phyloP scores from a whole-genome alignment of 2,888 invertebrate species.

The Lordiphosa fenestrarum region DNA sequence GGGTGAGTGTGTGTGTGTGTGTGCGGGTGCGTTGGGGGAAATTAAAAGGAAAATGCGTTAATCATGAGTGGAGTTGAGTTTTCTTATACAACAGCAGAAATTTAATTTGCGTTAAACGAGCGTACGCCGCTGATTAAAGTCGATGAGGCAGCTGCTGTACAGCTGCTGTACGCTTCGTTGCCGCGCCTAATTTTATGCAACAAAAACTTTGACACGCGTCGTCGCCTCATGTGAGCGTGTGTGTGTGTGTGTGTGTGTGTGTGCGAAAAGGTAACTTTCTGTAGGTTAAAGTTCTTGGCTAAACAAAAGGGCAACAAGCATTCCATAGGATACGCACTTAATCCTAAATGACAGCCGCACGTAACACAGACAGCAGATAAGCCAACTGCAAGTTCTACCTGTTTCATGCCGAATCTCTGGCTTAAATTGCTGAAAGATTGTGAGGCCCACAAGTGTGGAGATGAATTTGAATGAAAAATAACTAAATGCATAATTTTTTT shows the following conservation, averaged over 20 bases:
- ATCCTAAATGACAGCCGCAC: slow-evolving; percentile 66
- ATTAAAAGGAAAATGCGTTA: slow-evolving; percentile 72
- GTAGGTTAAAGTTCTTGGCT: slow-evolving; percentile 49
- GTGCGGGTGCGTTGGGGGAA: slow-evolving; percentile 38
- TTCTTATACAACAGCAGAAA: slow-evolving; percentile 48
- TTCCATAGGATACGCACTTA: slow-evolving; percentile 56
- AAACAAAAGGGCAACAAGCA: slow-evolving; percentile 39
- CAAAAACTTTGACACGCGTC: slow-evolving; percentile 71
- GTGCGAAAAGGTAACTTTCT: slow-evolving; percentile 54
- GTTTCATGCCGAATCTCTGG: background rate
- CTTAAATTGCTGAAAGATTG: slow-evolving; percentile 34
- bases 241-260: slow-evolving; percentile 2
- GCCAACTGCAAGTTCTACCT: slow-evolving; percentile 50
- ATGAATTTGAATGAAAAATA: slow-evolving; percentile 30
- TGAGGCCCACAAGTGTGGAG: slow-evolving; percentile 25
- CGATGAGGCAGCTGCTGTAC: slow-evolving; percentile 34
- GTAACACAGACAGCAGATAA: slow-evolving; percentile 53
- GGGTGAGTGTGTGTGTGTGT: slow-evolving; percentile 17
- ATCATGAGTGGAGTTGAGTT: slow-evolving; percentile 60
- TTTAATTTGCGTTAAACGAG: slow-evolving; percentile 75
- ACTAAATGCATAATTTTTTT: no score
- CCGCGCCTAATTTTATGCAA: slow-evolving; percentile 57
- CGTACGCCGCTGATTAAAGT: slow-evolving; percentile 57
- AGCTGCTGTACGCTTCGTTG: slow-evolving; percentile 11
- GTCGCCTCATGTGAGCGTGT: slow-evolving; percentile 43